Evolutionary conservation across 2,113 vertebrate species (phyloP), one percentile per base, ranked within the genome.

Genomic region (Gymnocephalus cernua): DNA sequence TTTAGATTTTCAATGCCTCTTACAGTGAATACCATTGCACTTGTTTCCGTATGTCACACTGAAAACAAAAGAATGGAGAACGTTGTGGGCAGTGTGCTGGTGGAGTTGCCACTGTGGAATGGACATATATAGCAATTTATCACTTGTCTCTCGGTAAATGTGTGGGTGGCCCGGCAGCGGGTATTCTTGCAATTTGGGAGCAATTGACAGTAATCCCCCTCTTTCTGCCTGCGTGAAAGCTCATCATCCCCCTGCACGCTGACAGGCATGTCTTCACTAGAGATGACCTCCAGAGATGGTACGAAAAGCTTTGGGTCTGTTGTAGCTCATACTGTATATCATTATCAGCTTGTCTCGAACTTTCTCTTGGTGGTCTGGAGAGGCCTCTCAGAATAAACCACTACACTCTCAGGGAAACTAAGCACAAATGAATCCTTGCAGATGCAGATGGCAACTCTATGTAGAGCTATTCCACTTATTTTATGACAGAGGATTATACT

Each of bases 181-280:
- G 86, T 91, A 92, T 92, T 93, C 93, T 91, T 92, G 89, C 90
- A 93, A 93, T 94, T 95, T 94, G 76, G 85, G 83, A 92, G 91
- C 91, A 93, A 92, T 92, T 91, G 92, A 93, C 87, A 82, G 86
- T 94, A 95, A 95, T 95, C 93, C 91, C 48, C 59, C 58, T 83
- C 85, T 89, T 79, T 85, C 83, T 92, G 89, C 86, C 77, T 73
- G 76, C 83, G 87, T 86, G 75, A 88, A 88, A 80, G 85, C 87
- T 86, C 88, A 77, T 89, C 88, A 91, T 88, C 80, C 73, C 81
- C 59, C 74, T 47, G 77, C 79, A 57, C 8, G 70, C 78, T 38
- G 27, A 47, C 57, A 79, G 82, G 79, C 86, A 77, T 35, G 69
- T 89, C 80, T 89, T 90, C 85, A 77, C 80, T 82, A 58, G 19